phyloP scores from a whole-genome alignment of 2,888 invertebrate species.

The Adela reaumurella region DNA sequence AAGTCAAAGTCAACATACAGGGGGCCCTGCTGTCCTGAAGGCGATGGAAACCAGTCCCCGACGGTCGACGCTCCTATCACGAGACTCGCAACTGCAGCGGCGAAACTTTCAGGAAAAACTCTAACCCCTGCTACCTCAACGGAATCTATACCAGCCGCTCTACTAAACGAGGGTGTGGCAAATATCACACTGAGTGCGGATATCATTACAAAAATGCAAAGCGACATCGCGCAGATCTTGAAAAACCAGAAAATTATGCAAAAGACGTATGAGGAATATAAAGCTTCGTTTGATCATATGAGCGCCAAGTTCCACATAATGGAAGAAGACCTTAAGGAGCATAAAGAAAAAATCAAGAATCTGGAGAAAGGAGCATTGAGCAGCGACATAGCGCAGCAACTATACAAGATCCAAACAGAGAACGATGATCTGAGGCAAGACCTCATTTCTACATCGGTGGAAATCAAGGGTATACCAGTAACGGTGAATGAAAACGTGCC shows the following conservation, averaged over 20 bases:
- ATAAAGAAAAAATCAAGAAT: background rate
- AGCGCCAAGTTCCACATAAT: background rate
- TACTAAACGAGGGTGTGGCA: too few species aligned
- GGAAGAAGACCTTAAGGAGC: background rate
- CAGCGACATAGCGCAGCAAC: too few species aligned
- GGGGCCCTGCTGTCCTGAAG: too few species aligned
- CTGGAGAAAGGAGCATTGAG: background rate
- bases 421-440: background rate
- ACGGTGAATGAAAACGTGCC: background rate
- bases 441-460: background rate
- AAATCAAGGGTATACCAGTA: background rate
- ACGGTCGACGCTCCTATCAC: too few species aligned
- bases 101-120: too few species aligned
- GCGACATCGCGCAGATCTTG: background rate
- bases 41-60: too few species aligned
- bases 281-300: background rate
- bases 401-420: too few species aligned
- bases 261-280: background rate
- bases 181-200: too few species aligned
- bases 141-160: too few species aligned
- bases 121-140: too few species aligned
- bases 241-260: background rate
- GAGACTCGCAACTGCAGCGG: too few species aligned
- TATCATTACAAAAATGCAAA: background rate
- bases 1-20: too few species aligned